These are phyloP conservation scores for Vesta saturnalis DNA, from an alignment of 2,888 invertebrate species.

Conservation along the genomic window DNA sequence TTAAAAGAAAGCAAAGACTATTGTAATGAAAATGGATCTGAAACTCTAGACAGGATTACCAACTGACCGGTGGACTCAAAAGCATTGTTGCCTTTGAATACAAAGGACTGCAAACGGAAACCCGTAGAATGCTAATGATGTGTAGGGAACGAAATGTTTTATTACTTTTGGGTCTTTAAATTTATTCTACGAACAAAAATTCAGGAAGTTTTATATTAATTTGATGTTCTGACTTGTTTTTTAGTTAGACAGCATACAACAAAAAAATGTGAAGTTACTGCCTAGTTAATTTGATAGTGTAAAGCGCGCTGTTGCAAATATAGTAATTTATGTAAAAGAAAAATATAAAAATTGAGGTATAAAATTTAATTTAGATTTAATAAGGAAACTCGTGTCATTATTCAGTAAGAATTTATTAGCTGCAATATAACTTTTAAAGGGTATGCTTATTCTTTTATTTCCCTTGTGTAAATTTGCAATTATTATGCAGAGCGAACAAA, in stretches of 20 bases:
- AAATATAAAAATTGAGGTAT: background rate
- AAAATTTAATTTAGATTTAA: background rate
- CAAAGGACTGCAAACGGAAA: conserved; percentile 44
- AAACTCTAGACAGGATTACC: conserved; percentile 50
- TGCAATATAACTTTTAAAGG: background rate
- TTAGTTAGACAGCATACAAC: background rate
- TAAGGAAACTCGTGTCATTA: background rate
- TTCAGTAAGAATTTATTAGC: background rate
- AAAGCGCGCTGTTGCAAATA: background rate
- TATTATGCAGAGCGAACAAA: background rate
- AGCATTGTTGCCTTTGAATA: conserved; percentile 45
- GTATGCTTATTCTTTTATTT: background rate
- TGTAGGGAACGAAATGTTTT: conserved; percentile 37
- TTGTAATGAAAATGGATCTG: conserved; percentile 46
- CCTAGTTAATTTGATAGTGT: no score
- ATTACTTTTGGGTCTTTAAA: conserved; percentile 27
- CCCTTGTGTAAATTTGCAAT: background rate
- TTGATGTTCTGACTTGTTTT: conserved; percentile 12
- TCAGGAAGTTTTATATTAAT: conserved; percentile 22
- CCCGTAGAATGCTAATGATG: conserved; percentile 39
- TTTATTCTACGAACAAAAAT: conserved; percentile 23
- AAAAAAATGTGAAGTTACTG: background rate
- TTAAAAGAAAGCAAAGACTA: conserved; percentile 45
- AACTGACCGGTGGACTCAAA: conserved; percentile 47
- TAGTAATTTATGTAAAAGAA: background rate